phyloP scores from a whole-genome alignment of 2,113 vertebrate species.

The Litocranius walleri region DNA sequence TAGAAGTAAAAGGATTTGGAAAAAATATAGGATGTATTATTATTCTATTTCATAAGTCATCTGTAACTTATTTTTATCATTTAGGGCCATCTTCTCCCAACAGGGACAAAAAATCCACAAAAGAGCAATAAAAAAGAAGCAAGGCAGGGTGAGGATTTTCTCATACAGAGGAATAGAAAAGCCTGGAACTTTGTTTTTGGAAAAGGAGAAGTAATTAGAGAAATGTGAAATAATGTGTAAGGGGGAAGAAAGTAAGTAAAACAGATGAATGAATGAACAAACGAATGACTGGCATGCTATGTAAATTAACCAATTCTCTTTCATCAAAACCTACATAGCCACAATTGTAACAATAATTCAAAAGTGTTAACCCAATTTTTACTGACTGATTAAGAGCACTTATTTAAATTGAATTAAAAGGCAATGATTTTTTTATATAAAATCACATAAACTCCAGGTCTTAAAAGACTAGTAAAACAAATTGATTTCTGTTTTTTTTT shows the following conservation, averaged over 20 bases:
- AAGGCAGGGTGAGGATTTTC: slow-evolving; percentile 23
- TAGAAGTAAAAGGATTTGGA: neutral
- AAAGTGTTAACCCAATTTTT: neutral
- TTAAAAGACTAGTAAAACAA: slow-evolving; percentile 8
- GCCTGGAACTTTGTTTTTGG: neutral
- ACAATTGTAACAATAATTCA: neutral
- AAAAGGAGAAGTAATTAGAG: slow-evolving; percentile 1
- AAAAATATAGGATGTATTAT: slow-evolving; percentile 14
- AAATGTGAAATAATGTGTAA: neutral
- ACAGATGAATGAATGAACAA: neutral
- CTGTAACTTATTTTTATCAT: slow-evolving; percentile 38
- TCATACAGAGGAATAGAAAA: neutral
- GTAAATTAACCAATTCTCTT: neutral
- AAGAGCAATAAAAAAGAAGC: slow-evolving; percentile 59
- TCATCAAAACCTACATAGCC: neutral
- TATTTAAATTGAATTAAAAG: slow-evolving; percentile 10
- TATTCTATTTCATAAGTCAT: slow-evolving; percentile 48
- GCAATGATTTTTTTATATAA: neutral
- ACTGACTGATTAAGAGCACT: neutral
- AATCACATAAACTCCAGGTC: neutral
- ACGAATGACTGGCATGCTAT: neutral
- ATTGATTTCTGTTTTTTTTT: neutral
- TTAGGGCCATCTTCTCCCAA: slow-evolving; percentile 53
- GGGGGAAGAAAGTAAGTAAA: neutral
- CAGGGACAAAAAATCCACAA: slow-evolving; percentile 59